A percentile compares a stretch with the other conserved stretches of the same genome.
phyloP scores from a whole-genome alignment of 1,140 invertebrate genomes.

The Copidosoma floridanum region DNA sequence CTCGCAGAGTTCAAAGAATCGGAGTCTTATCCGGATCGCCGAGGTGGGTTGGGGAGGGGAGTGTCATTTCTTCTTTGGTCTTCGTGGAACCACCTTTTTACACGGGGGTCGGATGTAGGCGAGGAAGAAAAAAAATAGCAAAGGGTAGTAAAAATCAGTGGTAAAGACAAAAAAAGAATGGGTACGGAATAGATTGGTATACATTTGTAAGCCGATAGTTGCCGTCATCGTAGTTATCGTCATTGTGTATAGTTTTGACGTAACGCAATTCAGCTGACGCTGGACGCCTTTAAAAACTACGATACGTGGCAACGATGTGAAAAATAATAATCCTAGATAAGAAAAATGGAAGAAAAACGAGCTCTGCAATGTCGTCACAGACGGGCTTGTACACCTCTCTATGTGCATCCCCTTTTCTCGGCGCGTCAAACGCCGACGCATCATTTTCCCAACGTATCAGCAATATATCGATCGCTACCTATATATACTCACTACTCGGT shows the following conservation, averaged over 20 bases:
- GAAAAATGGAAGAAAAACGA: background rate
- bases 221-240: no score
- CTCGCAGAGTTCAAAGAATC: background rate
- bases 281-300: no score
- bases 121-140: background rate
- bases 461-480: conserved; percentile 2
- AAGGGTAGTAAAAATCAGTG: background rate
- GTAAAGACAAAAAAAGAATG: no score
- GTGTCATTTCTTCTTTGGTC: no score
- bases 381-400: background rate
- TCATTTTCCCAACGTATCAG: no score
- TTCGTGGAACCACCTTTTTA: background rate
- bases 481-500: no score
- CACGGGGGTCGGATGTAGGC: no score
- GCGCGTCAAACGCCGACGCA: background rate
- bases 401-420: background rate
- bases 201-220: no score
- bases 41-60: background rate
- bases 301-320: background rate
- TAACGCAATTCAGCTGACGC: no score
- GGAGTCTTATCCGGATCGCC: no score
- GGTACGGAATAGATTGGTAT: no score
- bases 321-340: conserved; percentile 2
- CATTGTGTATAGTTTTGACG: no score
- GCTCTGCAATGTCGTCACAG: background rate